These are phyloP conservation scores for Carabus problematicus DNA, from an alignment of 2,888 invertebrate species.

Conservation along the genomic window DNA sequence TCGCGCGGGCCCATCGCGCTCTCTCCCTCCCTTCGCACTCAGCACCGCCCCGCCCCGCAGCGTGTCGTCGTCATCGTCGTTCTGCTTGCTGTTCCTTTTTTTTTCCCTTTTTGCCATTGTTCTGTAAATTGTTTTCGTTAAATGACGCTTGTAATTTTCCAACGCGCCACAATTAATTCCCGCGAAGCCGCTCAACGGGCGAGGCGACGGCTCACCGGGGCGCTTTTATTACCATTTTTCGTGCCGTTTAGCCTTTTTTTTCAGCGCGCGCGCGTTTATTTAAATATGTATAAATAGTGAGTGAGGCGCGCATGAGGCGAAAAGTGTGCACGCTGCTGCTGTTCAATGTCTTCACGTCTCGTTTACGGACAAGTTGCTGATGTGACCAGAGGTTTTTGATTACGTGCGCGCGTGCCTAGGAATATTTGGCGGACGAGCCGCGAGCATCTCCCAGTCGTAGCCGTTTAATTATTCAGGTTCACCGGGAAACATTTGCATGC, in stretches of 20 bases:
- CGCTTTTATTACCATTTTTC: conserved; percentile 6
- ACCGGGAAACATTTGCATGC: conserved; percentile 36
- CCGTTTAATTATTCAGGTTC: conserved; percentile 39
- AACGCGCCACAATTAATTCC: conserved; percentile 15
- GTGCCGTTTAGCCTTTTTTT: neutral
- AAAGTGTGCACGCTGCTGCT: too few relatives aligned
- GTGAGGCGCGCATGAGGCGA: too few relatives aligned
- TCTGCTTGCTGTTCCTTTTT: conserved; percentile 7
- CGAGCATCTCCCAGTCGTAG: neutral
- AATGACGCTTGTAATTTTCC: conserved; percentile 31
- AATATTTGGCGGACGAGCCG: conserved; percentile 32
- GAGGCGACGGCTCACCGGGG: too few relatives aligned
- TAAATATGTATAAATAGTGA: conserved; percentile 9
- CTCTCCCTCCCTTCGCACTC: neutral
- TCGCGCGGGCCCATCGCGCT: neutral
- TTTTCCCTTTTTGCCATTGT: conserved; percentile 8
- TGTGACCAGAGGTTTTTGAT: conserved; percentile 28
- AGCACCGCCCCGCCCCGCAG: neutral
- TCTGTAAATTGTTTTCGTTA: conserved; percentile 30
- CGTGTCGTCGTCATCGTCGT: neutral
- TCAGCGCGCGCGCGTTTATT: neutral
- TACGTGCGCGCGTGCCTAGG: conserved; percentile 30
- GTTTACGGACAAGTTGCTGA: conserved; percentile 13
- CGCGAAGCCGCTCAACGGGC: too few relatives aligned
- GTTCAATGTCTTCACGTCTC: too few relatives aligned